Evolutionary conservation across 2,797 vertebrate species (phyloP).

Genomic region (Notolepis coatsorum): DNA sequence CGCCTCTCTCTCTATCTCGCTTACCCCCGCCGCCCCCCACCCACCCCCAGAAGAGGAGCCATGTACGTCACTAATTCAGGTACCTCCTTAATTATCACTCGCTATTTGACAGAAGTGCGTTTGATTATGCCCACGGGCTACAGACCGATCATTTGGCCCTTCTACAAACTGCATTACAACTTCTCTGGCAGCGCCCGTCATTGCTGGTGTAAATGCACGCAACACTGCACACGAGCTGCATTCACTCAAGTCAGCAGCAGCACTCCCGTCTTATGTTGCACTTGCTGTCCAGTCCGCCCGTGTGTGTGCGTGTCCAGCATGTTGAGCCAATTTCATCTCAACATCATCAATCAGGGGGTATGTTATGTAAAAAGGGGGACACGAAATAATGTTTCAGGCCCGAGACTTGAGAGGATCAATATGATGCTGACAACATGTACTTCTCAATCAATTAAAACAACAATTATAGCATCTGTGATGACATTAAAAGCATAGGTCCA

Average conservation of each 20-base stretch:
- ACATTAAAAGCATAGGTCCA: too few relatives aligned
- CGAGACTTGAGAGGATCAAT: too few relatives aligned
- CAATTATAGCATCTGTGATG: too few relatives aligned
- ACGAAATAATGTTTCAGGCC: too few relatives aligned
- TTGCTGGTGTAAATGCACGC: constrained; percentile 35
- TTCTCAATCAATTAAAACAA: too few relatives aligned
- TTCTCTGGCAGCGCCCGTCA: constrained; percentile 32
- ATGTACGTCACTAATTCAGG: constrained; percentile 69
- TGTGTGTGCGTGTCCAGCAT: not conserved
- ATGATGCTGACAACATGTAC: too few relatives aligned
- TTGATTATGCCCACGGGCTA: constrained; percentile 32
- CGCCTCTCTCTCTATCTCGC: constrained; percentile 57
- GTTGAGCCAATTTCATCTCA: too few relatives aligned
- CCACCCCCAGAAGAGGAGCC: constrained; percentile 17
- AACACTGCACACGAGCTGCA: constrained; percentile 37
- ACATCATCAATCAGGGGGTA: too few relatives aligned
- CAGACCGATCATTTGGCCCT: constrained; percentile 22
- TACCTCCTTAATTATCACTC: constrained; percentile 73
- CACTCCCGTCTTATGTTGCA: constrained; percentile 23
- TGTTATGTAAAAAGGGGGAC: too few relatives aligned
- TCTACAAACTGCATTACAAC: constrained; percentile 42
- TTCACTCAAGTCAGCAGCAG: constrained; percentile 37
- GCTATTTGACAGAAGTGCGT: constrained; percentile 24
- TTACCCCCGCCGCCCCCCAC: constrained; percentile 8
- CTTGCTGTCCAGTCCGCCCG: constrained; percentile 1